Base-by-base conservation (phyloP, 1,140 invertebrate species). In the Drosophila grimshawi region DNA sequence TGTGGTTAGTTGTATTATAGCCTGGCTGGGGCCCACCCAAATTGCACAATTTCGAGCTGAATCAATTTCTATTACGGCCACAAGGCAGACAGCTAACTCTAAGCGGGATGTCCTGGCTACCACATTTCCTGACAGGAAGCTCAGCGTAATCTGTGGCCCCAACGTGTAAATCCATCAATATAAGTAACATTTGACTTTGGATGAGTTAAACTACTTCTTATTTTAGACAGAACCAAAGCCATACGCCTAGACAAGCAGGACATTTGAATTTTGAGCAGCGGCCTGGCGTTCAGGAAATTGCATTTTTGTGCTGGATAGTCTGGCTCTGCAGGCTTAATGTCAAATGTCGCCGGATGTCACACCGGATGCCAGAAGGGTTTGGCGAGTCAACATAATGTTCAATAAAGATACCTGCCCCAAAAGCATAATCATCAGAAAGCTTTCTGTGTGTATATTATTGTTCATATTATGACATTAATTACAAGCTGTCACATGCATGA, bases 31-130 rank as follows among this genome's bases (percentile, higher is more conserved):
- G 2, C 39, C 55, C 80, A 78, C 83, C 83, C 89, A 88, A 89
- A 88, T 88, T 88, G 80, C 83, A 78, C 85, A 88, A 83, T 88
- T 88, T 83, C 83, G 80, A 74, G 83, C 83, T 83, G 89, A 88
- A 88, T 89, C 83, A 88, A 88, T 88, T 88, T 77, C 85, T 85
- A 85, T 88, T 80, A 80, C 70, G 51, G 41, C 32, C 33, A 35
- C 53, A 46, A 53, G 62, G 19, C 35, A 61, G 49, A 41, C 67
- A 64, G 73, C 73, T 64, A 65, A 55, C 74, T 43, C 71, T 64
- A 79, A 88, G 76, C 67, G 71, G 80, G 62, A 76, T 78, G 80
- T 89, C 80, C 85, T 73, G 83, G 59, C 64, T 75, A 30, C 66
- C 83, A 88, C 83, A 88, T 89, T 89, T 88, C 83, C 83, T 76